Base-by-base conservation (phyloP, 2,113 vertebrate genomes). In the Mellivora capensis region DNA sequence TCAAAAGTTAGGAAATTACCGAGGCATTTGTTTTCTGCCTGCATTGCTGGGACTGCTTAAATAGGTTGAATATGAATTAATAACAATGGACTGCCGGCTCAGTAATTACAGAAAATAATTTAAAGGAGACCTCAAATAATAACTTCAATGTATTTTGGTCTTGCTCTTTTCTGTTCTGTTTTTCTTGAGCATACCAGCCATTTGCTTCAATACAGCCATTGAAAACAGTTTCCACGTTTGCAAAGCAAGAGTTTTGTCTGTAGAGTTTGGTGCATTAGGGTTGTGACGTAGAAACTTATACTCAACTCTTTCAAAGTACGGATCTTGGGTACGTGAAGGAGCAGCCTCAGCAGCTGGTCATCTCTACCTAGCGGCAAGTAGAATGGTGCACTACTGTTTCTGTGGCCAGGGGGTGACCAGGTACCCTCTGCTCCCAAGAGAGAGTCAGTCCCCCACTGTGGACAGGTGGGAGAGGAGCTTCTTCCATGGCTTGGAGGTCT, bases 1-100 rank as follows among this genome's bases (percentile, higher is more conserved):
- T 98, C 89, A 85, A 97, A 98, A 96, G 87, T 98, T 98, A 96
- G 54, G 82, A 94, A 98, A 97, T 98, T 97, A 69, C 96, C 29
- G 44, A 97, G 97, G 97, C 94, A 76, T 97, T 93, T 90, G 91
- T 79, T 82, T 98, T 97, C 62, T 57, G 83, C 83, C 80, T 81
- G 72, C 83, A 87, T 95, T 18, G 2, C 95, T 95, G 93, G 79
- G 98, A 72, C 80, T 31, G 44, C 93, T 98, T 96, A 87, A 96
- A 93, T 90, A 49, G 86, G 89, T 18, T 97, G 94, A 96, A 92
- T 97, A 64, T 96, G 93, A 87, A 76, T 98, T 98, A 92, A 94
- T 93, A 97, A 77, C 96, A 94, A 72, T 52, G 39, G 93, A 71
- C 93, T 97, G 95, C 94, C 90, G 80, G 93, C 67, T 93, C 76